phyloP scores from a whole-genome alignment of 2,113 vertebrate genomes.

The Mobula hypostoma region DNA sequence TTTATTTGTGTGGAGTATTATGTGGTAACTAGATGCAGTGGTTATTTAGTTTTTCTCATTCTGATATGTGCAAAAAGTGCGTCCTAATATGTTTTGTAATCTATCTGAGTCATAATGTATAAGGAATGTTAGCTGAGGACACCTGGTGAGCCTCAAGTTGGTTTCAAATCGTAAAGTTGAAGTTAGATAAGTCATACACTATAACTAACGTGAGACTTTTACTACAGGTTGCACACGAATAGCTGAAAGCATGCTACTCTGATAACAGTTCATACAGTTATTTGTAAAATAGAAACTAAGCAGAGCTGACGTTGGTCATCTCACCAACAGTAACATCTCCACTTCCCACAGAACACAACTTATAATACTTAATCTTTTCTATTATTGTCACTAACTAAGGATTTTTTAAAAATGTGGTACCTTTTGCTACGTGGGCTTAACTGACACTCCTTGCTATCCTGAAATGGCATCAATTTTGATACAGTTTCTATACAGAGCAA shows the following conservation, averaged over 20 bases:
- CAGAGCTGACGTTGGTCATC: background rate
- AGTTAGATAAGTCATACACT: background rate
- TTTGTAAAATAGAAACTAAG: slow-evolving; percentile 20
- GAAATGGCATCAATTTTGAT: background rate
- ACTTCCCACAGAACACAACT: background rate
- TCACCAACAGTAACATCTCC: background rate
- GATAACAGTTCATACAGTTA: background rate
- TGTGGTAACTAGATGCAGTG: background rate
- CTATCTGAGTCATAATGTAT: background rate
- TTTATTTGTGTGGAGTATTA: background rate
- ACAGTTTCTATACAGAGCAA: background rate
- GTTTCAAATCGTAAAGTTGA: background rate
- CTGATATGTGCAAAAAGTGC: background rate
- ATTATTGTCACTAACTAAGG: background rate
- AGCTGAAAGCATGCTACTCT: background rate
- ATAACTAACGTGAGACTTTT: background rate
- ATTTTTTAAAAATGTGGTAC: background rate
- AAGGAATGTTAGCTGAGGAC: background rate
- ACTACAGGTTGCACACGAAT: background rate
- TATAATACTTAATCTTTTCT: background rate
- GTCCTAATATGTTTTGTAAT: background rate
- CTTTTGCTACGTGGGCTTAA: background rate
- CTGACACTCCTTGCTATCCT: background rate
- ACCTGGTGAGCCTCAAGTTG: background rate
- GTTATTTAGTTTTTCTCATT: background rate